Percentiles rank a stretch among this genome's conserved stretches.
Evolutionary conservation across 1,140 invertebrate species (phyloP).

Genomic region (Acromyrmex echinatior): DNA sequence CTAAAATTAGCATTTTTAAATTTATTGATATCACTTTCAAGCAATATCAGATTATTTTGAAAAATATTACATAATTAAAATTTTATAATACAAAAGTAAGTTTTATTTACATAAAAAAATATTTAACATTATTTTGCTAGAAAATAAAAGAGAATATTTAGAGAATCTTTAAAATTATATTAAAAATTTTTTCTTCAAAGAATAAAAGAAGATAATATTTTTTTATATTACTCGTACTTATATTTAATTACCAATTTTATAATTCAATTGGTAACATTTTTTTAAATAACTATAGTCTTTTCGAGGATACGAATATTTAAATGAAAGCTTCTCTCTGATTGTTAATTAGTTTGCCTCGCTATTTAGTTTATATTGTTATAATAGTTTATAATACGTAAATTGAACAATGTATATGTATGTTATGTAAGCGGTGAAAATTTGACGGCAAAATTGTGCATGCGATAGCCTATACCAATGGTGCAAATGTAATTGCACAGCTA

Average conservation of each 20-base stretch:
- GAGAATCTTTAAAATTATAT: not conserved
- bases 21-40: not conserved
- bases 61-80: not conserved
- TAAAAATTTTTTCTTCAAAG: not conserved
- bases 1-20: constrained; percentile 9
- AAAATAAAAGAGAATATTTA: not conserved
- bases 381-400: not conserved
- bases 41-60: not conserved
- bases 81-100: not conserved
- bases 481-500: constrained; percentile 55
- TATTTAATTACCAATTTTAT: constrained; percentile 2
- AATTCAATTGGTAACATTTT: not conserved
- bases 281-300: not conserved
- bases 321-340: not conserved
- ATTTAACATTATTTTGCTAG: not conserved
- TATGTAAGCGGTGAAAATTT: constrained; percentile 2
- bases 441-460: constrained; percentile 12
- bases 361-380: too few species aligned
- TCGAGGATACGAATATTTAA: not conserved
- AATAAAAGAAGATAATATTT: not conserved
- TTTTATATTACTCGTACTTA: not conserved
- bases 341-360: not conserved
- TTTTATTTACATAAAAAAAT: not conserved
- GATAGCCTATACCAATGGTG: constrained; percentile 40
- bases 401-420: not conserved